Conservation (phyloP, 2,797 vertebrate genomes). For the Diplodus sargus region DNA sequence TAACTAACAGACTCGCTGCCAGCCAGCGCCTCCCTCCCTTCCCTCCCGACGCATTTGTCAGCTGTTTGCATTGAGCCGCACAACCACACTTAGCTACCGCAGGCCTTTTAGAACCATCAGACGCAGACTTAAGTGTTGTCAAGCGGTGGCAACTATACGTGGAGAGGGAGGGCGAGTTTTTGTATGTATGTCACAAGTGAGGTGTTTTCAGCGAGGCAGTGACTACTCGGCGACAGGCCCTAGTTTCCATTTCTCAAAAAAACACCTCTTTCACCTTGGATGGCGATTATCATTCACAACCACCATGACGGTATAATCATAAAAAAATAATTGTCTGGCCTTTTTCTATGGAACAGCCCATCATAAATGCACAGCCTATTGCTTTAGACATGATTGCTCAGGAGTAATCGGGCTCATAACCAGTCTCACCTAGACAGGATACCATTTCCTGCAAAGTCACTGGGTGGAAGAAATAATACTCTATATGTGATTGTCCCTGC, state of each 20-base stretch:
- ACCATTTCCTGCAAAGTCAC: constrained; percentile 64
- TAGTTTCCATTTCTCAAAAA: constrained; percentile 37
- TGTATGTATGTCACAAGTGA: constrained; percentile 30
- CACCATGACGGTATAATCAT: constrained; percentile 53
- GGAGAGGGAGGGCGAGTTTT: neutral
- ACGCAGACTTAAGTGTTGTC: constrained; percentile 4
- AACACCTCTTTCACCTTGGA: constrained; percentile 59
- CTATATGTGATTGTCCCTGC: constrained; percentile 40
- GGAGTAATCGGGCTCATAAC: constrained; percentile 61
- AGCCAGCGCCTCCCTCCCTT: constrained; percentile 8
- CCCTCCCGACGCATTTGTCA: constrained; percentile 40
- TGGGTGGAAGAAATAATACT: constrained; percentile 42
- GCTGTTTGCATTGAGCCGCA: constrained; percentile 31
- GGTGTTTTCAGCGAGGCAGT: constrained; percentile 31
- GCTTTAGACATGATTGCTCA: constrained; percentile 52
- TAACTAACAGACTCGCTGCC: constrained; percentile 59
- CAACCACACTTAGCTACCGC: constrained; percentile 7
- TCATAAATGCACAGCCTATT: constrained; percentile 61
- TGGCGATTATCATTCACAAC: constrained; percentile 66
- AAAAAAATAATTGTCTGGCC: constrained; percentile 63
- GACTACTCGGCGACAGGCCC: constrained; percentile 21
- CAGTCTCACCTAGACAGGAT: constrained; percentile 46
- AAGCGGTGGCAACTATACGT: neutral
- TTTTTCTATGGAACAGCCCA: constrained; percentile 41
- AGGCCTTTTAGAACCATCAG: constrained; percentile 26